Percentiles rank a stretch among this genome's conserved stretches.
Conservation (phyloP, 2,797 vertebrate genomes). For the Phrynocephalus forsythii region DNA sequence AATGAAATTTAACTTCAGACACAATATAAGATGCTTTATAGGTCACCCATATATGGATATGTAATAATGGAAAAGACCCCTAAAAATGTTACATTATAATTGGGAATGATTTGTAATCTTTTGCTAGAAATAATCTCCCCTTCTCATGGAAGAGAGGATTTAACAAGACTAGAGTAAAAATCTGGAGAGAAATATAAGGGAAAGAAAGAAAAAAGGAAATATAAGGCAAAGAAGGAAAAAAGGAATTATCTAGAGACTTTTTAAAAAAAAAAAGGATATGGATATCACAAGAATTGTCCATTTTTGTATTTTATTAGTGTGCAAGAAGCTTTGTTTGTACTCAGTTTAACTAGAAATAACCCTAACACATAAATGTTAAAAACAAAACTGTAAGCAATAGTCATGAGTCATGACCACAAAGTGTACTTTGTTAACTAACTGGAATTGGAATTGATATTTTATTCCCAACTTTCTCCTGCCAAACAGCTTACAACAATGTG, state of each 20-base stretch:
- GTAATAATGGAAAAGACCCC: neutral
- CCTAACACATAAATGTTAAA: neutral
- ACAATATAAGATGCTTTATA: slow-evolving; percentile 25
- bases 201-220: neutral
- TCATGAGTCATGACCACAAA: too few species aligned
- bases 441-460: too few species aligned
- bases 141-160: slow-evolving; percentile 37
- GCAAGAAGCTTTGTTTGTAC: slow-evolving; percentile 1
- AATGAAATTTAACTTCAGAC: slow-evolving; percentile 1
- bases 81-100: slow-evolving; percentile 20
- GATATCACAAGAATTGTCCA: neutral
- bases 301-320: slow-evolving; percentile 4
- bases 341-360: neutral
- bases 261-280: neutral
- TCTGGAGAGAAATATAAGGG: neutral
- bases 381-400: neutral
- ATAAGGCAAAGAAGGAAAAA: neutral
- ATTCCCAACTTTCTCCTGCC: too few species aligned
- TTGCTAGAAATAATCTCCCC: slow-evolving; percentile 8
- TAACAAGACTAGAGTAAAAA: neutral
- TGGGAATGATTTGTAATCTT: neutral
- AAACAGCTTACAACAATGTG: too few species aligned
- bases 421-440: too few species aligned
- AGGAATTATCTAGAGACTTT: neutral
- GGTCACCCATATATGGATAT: neutral